Conservation (phyloP, 2,888 invertebrate species). For the Poecilus cupreus region DNA sequence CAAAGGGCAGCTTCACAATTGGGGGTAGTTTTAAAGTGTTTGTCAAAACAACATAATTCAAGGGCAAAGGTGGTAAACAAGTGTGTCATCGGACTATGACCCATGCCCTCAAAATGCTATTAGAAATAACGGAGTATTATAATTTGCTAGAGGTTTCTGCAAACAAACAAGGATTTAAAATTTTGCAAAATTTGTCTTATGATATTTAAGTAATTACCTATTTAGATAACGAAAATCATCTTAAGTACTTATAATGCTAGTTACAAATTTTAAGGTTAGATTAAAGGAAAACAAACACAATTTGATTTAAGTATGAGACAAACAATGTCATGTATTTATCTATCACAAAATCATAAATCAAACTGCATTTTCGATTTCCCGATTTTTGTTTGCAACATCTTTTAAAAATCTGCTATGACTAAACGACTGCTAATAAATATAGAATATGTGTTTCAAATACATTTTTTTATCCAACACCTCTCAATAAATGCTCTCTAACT, state of each 20-base stretch:
- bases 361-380: too few species aligned
- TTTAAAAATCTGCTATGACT: too few species aligned
- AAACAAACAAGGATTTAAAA: not conserved
- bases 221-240: not conserved
- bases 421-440: too few species aligned
- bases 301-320: too few species aligned
- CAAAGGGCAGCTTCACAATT: not conserved
- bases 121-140: slow-evolving; percentile 6
- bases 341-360: too few species aligned
- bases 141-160: not conserved
- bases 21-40: not conserved
- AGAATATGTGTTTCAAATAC: too few species aligned
- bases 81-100: not conserved
- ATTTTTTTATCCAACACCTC: too few species aligned
- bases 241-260: not conserved
- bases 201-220: not conserved
- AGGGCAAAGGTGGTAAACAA: not conserved
- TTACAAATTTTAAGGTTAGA: not conserved
- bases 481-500: too few species aligned
- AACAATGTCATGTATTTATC: too few species aligned
- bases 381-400: too few species aligned
- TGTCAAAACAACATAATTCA: not conserved
- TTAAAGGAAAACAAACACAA: too few species aligned
- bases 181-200: not conserved
- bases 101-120: not conserved